Conservation (phyloP, 2,113 vertebrate species). For the Barbus barbus region DNA sequence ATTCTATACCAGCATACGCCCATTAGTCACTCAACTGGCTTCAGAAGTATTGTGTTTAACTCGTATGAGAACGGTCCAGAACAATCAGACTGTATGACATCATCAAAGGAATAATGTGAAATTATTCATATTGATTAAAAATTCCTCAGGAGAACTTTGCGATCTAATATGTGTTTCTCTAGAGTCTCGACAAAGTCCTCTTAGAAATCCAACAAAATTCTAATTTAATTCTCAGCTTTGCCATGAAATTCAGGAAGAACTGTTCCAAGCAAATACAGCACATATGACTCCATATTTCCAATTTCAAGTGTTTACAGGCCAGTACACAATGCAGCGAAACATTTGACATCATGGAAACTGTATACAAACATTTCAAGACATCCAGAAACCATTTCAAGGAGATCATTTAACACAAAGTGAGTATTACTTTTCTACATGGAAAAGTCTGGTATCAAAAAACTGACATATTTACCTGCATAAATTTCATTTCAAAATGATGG, state of each 20-base stretch:
- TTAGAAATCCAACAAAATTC: conserved; percentile 33
- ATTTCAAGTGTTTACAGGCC: neutral
- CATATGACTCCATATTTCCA: neutral
- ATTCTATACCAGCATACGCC: neutral
- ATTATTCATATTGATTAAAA: neutral
- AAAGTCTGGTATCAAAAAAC: neutral
- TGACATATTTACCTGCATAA: neutral
- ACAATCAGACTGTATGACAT: neutral
- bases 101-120: neutral
- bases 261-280: conserved; percentile 31
- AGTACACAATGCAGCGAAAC: conserved; percentile 23
- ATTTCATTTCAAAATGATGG: too few relatives aligned
- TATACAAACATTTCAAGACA: neutral
- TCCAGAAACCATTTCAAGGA: conserved; percentile 3
- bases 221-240: conserved; percentile 49
- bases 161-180: conserved; percentile 18
- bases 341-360: neutral
- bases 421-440: neutral
- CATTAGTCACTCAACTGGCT: neutral
- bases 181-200: neutral
- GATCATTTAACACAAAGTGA: neutral
- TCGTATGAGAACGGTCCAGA: neutral
- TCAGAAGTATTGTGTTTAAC: neutral
- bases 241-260: conserved; percentile 46
- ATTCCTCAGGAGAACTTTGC: neutral